These are phyloP conservation scores for Cynocephalus volans DNA, from an alignment of 2,113 vertebrate genomes.

Conservation along the genomic window DNA sequence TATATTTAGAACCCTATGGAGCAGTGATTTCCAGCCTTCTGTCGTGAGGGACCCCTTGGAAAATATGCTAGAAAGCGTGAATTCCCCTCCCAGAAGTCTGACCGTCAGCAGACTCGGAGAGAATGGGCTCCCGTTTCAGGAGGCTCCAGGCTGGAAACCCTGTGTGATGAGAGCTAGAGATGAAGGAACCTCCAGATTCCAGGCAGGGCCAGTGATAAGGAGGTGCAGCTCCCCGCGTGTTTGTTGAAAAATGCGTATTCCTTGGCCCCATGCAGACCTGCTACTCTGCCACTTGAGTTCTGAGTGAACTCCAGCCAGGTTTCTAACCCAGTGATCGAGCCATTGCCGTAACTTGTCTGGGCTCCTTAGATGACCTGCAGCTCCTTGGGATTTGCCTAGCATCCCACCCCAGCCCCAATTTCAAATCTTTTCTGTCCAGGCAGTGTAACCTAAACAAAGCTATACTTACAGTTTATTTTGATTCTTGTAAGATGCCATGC, in stretches of 20 bases:
- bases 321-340: not conserved
- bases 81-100: constrained; percentile 23
- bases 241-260: constrained; percentile 36
- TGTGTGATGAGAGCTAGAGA: not conserved
- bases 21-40: not conserved
- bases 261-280: not conserved
- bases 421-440: not conserved
- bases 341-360: not conserved
- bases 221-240: not conserved
- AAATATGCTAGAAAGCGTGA: constrained; percentile 25
- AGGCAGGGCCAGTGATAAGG: not conserved
- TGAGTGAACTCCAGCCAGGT: not conserved
- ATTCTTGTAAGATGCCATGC: constrained; percentile 57
- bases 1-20: constrained; percentile 25
- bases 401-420: not conserved
- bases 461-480: constrained; percentile 54
- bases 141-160: not conserved
- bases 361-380: not conserved
- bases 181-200: not conserved
- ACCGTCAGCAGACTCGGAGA: not conserved
- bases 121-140: not conserved
- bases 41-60: constrained; percentile 25
- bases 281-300: not conserved
- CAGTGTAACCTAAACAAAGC: not conserved
- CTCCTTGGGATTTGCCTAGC: constrained; percentile 15